Percentiles rank a stretch among this genome's conserved stretches.
These are phyloP conservation scores for Paradoxurus hermaphroditus DNA, from an alignment of 2,113 vertebrate genomes.

Conservation along the genomic window DNA sequence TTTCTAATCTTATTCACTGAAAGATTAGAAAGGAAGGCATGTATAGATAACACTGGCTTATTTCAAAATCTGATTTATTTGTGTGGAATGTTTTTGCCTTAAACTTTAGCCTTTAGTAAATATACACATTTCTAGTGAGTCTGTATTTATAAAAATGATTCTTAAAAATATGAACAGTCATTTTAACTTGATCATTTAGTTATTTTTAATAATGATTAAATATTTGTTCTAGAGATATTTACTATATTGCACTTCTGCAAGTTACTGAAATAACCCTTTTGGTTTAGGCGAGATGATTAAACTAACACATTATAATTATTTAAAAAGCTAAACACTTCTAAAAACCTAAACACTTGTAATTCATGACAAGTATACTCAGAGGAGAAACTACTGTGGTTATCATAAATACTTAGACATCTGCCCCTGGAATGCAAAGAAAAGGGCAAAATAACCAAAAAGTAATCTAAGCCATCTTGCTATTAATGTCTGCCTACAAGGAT, in stretches of 20 bases:
- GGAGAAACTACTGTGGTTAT: background rate
- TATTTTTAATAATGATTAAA: background rate
- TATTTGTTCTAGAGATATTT: background rate
- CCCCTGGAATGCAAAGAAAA: constrained; percentile 6
- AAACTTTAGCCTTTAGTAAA: background rate
- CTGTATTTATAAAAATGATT: background rate
- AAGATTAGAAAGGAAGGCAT: background rate
- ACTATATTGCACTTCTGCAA: background rate
- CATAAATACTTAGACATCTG: background rate
- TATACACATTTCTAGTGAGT: background rate
- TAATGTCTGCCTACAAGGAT: background rate
- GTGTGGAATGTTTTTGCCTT: background rate
- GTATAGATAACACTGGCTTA: background rate
- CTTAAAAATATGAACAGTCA: background rate
- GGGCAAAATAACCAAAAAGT: background rate
- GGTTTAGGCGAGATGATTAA: background rate
- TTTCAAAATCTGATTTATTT: background rate
- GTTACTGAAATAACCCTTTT: background rate
- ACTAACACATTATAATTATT: background rate
- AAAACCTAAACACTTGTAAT: background rate
- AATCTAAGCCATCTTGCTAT: background rate
- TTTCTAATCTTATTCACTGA: background rate
- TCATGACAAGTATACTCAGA: background rate
- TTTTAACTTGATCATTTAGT: background rate
- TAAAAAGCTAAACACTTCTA: background rate